Evolutionary conservation across 2,797 vertebrate species (phyloP).

Genomic region (Rhinatrema bivittatum): DNA sequence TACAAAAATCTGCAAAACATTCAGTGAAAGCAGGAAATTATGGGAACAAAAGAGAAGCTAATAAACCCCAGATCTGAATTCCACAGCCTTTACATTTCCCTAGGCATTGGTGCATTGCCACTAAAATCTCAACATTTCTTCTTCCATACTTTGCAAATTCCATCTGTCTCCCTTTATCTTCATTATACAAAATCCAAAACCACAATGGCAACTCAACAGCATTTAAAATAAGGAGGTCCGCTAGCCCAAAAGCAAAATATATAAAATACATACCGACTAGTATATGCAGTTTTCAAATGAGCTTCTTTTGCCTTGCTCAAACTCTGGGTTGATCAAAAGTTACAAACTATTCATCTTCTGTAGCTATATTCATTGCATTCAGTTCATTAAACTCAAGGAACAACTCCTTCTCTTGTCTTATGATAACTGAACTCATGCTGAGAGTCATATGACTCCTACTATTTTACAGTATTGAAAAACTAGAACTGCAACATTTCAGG

Average conservation of each 20-base stretch:
- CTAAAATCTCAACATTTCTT: no score
- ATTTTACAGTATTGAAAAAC: not conserved
- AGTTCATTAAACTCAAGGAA: not conserved
- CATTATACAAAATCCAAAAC: not conserved
- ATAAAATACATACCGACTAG: not conserved
- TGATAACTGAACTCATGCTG: conserved; percentile 10
- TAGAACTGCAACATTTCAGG: not conserved
- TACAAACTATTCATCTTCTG: not conserved
- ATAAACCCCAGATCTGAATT: no score
- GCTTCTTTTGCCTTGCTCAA: not conserved
- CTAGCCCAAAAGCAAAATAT: no score
- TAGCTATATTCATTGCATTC: not conserved
- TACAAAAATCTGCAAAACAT: no score
- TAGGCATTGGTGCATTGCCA: no score
- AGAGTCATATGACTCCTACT: conserved; percentile 17
- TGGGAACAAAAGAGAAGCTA: conserved; percentile 14
- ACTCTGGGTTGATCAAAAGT: not conserved
- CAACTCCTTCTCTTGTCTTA: not conserved
- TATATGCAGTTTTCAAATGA: not conserved
- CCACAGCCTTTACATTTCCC: no score
- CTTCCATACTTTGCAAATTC: no score
- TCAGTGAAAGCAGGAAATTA: conserved; percentile 8
- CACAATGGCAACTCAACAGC: not conserved
- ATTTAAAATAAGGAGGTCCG: no score
- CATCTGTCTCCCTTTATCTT: no score